Conservation (phyloP, 1,140 invertebrate species). For the Delia radicum region DNA sequence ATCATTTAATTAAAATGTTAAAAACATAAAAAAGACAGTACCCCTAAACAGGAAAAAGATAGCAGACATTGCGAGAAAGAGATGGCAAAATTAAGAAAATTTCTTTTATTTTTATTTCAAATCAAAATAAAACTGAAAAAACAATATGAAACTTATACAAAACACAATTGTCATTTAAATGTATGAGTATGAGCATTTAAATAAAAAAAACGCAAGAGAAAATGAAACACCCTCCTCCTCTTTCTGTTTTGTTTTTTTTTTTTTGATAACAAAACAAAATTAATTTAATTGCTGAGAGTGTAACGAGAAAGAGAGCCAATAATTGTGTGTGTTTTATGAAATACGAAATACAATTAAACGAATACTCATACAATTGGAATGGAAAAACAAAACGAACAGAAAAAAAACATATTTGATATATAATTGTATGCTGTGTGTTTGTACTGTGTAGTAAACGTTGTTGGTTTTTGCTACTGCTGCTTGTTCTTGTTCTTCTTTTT, state of each 20-base stretch:
- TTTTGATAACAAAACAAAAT: not conserved
- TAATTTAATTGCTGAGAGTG: not conserved
- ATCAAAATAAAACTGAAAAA: constrained; percentile 6
- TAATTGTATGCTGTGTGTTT: not conserved
- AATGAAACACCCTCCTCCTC: not conserved
- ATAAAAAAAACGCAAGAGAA: not conserved
- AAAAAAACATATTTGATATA: not conserved
- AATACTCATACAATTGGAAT: constrained; percentile 11
- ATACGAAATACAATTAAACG: constrained; percentile 14
- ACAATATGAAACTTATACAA: not conserved
- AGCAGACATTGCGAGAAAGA: not conserved
- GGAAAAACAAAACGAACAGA: not conserved
- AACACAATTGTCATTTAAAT: not conserved
- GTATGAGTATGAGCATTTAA: not conserved
- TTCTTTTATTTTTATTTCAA: constrained; percentile 16
- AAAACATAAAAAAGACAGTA: not conserved
- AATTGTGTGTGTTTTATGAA: not conserved
- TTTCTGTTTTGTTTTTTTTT: no score
- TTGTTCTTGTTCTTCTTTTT: not conserved
- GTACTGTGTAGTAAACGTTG: no score
- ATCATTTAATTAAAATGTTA: constrained; percentile 24
- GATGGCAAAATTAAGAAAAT: not conserved
- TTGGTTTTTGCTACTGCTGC: not conserved
- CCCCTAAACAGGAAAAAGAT: not conserved
- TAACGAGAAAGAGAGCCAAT: not conserved